Conservation (phyloP, 2,797 vertebrate genomes). For the Gobio occitaniae region DNA sequence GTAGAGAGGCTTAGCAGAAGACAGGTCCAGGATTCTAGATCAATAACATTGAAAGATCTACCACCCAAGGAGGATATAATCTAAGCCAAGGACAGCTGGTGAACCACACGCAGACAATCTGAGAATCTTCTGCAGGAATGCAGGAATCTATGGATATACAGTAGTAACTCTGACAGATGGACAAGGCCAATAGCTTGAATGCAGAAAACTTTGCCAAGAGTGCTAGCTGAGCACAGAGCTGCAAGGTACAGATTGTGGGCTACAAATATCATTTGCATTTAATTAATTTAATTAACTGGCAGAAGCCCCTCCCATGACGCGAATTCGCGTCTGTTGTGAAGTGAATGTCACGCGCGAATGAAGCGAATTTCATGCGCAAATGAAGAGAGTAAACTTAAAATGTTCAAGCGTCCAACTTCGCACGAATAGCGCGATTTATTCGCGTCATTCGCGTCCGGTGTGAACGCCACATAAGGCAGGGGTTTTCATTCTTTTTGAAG, state of each 20-base stretch:
- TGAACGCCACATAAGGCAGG: background rate
- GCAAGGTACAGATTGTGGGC: background rate
- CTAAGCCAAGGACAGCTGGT: slow-evolving; percentile 25
- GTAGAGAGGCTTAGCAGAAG: background rate
- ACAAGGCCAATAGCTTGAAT: slow-evolving; percentile 12
- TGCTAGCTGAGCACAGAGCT: background rate
- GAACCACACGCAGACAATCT: background rate
- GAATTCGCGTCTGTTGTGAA: too few species aligned
- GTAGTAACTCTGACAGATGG: slow-evolving; percentile 31
- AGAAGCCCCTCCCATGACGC: too few species aligned
- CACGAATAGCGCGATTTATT: too few species aligned
- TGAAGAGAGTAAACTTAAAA: too few species aligned
- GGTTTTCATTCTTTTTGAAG: background rate
- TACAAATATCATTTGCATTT: background rate
- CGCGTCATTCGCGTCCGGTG: too few species aligned
- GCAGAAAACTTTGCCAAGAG: background rate
- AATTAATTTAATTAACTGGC: background rate
- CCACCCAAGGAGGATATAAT: slow-evolving; percentile 14
- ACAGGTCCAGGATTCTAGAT: background rate
- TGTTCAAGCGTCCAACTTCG: too few species aligned
- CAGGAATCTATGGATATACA: background rate
- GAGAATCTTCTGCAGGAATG: background rate
- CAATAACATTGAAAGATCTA: slow-evolving; percentile 3
- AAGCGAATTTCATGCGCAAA: too few species aligned
- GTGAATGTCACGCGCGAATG: too few species aligned